Evolutionary conservation across 1,140 invertebrate species (phyloP).

Genomic region (Drosophila kepulauana): DNA sequence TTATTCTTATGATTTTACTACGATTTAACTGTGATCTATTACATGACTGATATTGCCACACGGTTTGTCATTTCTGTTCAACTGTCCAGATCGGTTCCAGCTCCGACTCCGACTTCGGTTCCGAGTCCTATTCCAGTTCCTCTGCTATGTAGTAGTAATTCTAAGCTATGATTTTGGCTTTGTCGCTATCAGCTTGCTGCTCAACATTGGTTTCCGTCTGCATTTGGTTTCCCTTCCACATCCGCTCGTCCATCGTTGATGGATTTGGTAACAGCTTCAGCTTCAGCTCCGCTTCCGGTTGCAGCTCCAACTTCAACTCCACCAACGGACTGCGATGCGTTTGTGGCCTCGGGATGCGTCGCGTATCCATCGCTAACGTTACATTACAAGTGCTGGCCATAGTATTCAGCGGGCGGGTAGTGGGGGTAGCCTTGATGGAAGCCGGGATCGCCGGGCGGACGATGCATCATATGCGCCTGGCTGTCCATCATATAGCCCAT

Average conservation of each 20-base stretch:
- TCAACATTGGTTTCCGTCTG: slow-evolving; percentile 30
- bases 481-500: slow-evolving; percentile 99
- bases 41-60: slow-evolving; percentile 78
- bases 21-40: slow-evolving; percentile 63
- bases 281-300: not conserved
- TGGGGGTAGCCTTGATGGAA: slow-evolving; percentile 96
- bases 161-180: slow-evolving; percentile 83
- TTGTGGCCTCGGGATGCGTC: slow-evolving; percentile 14
- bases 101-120: slow-evolving; percentile 7
- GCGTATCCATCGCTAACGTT: slow-evolving; percentile 44
- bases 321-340: not conserved
- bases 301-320: not conserved
- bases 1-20: slow-evolving; percentile 55
- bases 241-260: slow-evolving; percentile 10
- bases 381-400: slow-evolving; percentile 94
- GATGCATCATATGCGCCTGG: slow-evolving; percentile 96
- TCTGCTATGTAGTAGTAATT: slow-evolving; percentile 62
- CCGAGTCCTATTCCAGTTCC: slow-evolving; percentile 4
- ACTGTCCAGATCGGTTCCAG: slow-evolving; percentile 31
- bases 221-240: slow-evolving; percentile 13
- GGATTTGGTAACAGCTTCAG: not conserved
- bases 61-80: slow-evolving; percentile 51
- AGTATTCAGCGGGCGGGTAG: slow-evolving; percentile 95
- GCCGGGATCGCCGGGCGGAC: slow-evolving; percentile 94
- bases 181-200: slow-evolving; percentile 63